Conservation (phyloP, 2,888 invertebrate genomes). For the Scelioninae gen. 1 region DNA sequence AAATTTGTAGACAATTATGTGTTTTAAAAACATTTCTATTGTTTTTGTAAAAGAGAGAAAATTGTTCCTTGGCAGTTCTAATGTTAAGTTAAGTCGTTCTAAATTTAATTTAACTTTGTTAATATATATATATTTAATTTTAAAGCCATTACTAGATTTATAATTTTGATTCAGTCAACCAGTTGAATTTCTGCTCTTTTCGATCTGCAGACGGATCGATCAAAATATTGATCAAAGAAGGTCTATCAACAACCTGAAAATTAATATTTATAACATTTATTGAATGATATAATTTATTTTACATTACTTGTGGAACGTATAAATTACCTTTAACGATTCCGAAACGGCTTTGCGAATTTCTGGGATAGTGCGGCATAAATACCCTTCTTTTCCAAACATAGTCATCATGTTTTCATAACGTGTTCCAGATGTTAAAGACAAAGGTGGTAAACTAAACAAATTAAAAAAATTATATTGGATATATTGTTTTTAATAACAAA, state of each 20-base stretch:
- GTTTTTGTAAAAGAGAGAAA: no score
- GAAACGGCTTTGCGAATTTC: constrained; percentile 90
- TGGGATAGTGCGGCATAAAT: constrained; percentile 91
- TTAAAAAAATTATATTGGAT: neutral
- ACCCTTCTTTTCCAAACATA: constrained; percentile 92
- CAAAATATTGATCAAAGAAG: constrained; percentile 95
- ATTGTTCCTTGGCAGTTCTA: no score
- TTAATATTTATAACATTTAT: neutral
- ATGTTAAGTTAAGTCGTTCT: no score
- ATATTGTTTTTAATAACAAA: neutral
- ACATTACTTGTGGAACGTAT: neutral
- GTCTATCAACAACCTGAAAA: constrained; percentile 87
- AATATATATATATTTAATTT: no score
- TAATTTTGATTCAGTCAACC: constrained; percentile 95
- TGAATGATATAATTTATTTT: neutral
- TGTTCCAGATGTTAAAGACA: constrained; percentile 90
- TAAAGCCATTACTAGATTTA: constrained; percentile 17
- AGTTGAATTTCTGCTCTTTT: constrained; percentile 95
- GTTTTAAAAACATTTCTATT: no score
- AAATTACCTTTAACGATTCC: constrained; percentile 86
- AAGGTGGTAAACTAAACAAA: constrained; percentile 91
- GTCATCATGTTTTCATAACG: constrained; percentile 96
- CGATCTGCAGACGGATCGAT: constrained; percentile 95
- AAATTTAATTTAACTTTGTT: no score
- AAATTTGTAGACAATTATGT: no score